Base-by-base conservation (phyloP, 2,888 invertebrate species). In the Nomada ruficornis region DNA sequence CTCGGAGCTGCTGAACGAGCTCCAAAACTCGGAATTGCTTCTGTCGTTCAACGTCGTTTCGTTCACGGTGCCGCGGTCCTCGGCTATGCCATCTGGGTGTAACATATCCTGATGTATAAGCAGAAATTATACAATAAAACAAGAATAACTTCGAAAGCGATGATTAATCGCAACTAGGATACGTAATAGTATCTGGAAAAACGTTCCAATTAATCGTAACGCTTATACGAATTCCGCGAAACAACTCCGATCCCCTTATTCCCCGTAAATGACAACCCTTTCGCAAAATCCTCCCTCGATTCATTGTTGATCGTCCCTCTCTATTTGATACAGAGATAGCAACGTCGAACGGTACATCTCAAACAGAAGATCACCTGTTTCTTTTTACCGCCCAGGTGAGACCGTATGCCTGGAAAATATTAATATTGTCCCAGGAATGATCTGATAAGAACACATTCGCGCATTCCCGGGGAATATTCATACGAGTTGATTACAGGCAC, bases 1-100 rank as follows among this genome's bases (percentile, higher is more conserved):
- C 90, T 97, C 97, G 62, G 97, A 97, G 92, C 96, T 96, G 23
- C 97, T 97, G 94, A 97, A 97, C 0, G 97, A 97, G 0, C 97
- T 97, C 96, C 96, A 97, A 94, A 96, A 97, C 92, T 97, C 97
- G 0, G 97, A 97, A 94, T 96, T 96, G 86, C 96, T 96, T 94
- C 96, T 95, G 90, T 97, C 97, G 87, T 96, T 95, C 9, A 95
- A 91, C 0, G 95, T 96, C 0, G 96, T 96, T 90, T 96, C 96
- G 93, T 96, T 96, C 15, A 96, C 94, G 2, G 94, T 94, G 1
- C 95, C 95, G 89, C 96, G 95, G 88, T 96, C 95, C 73, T 96
- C 96, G 0, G 96, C 96, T 89, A 95, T 96, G 3, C 95, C 96
- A 87, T 96, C 96, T 13, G 96, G 95, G 59, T 94, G 94, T 11